Evolutionary conservation across 2,888 invertebrate species (phyloP), one percentile per base, ranked within the genome.

Genomic region (Alloscopus bannaensis): DNA sequence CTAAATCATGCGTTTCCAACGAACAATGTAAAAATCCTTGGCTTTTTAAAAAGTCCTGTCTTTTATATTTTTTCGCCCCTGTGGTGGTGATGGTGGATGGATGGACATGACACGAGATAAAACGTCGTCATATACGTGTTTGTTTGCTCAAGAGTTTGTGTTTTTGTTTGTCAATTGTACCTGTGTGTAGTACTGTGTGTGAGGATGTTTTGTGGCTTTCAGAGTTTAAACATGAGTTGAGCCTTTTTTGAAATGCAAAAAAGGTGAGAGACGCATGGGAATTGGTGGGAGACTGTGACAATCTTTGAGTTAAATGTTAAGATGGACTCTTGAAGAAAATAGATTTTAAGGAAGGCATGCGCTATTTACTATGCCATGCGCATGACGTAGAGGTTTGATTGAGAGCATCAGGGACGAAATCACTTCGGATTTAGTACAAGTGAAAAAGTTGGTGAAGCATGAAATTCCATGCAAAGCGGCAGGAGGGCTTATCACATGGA

Each of bases 1-100:
- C 42, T 77, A 77, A 77, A 77, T 77, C 77, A 77, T 77, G 65
- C 76, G 69, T 76, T 69, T 68, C 62, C 52, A 47, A 77, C 77
- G n/a, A 77, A 77, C 70, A 77, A 77, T 77, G 70, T 64, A 77
- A 73, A 50, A 77, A 60, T 77, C 57, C 64, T 57, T 29, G 24
- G 47, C 11, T 13, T 22, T 36, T 68, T n/a, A n/a, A n/a, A n/a
- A n/a, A n/a, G n/a, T n/a, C n/a, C n/a, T n/a, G n/a, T n/a, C n/a
- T n/a, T n/a, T n/a, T n/a, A n/a, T n/a, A n/a, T n/a, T 60, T 76
- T 69, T 22, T 52, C 50, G 76, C 60, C 52, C 40, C 73, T 45
- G 59, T 36, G 50, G 26, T 42, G 47, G 16, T 31, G 70, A 60
- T 50, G 69, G 16, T 47, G 24, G 60, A 40, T 62, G 62, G 71